These are phyloP conservation scores for Drosophila neonasuta DNA, from an alignment of 2,888 invertebrate species.

Conservation along the genomic window DNA sequence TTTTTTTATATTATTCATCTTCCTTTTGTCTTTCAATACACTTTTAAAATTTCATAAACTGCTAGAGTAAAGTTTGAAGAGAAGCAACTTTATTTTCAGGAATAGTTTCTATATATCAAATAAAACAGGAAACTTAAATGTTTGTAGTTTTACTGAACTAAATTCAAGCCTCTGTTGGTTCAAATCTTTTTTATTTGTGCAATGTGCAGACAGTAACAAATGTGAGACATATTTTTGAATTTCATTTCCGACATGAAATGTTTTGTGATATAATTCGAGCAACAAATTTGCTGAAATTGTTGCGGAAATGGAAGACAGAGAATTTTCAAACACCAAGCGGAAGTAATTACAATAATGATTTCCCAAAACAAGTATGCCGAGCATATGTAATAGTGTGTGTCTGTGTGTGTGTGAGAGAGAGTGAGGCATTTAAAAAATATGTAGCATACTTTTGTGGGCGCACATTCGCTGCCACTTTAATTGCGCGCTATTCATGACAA, in stretches of 20 bases:
- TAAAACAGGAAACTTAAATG: neutral
- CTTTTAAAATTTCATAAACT: neutral
- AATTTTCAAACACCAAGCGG: slow-evolving; percentile 42
- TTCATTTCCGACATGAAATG: slow-evolving; percentile 26
- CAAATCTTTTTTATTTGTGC: no score
- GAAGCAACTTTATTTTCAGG: no score
- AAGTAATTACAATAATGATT: slow-evolving; percentile 51
- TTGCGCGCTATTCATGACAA: slow-evolving; percentile 4
- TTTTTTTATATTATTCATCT: neutral
- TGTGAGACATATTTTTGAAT: slow-evolving; percentile 12
- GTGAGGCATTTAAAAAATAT: slow-evolving; percentile 27
- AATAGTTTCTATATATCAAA: neutral
- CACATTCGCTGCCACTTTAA: slow-evolving; percentile 1
- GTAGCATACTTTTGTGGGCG: neutral
- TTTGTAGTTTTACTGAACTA: no score
- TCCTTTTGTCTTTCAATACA: neutral
- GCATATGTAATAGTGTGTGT: neutral
- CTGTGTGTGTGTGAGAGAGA: neutral
- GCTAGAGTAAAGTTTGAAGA: neutral
- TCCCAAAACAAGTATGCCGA: slow-evolving; percentile 20
- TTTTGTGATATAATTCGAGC: slow-evolving; percentile 20
- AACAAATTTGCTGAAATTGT: slow-evolving; percentile 33
- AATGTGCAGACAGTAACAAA: neutral
- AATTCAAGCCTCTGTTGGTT: no score
- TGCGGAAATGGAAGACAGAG: slow-evolving; percentile 40